Evolutionary conservation across 2,797 vertebrate species (phyloP).

Genomic region (Pseudochromis fuscus): DNA sequence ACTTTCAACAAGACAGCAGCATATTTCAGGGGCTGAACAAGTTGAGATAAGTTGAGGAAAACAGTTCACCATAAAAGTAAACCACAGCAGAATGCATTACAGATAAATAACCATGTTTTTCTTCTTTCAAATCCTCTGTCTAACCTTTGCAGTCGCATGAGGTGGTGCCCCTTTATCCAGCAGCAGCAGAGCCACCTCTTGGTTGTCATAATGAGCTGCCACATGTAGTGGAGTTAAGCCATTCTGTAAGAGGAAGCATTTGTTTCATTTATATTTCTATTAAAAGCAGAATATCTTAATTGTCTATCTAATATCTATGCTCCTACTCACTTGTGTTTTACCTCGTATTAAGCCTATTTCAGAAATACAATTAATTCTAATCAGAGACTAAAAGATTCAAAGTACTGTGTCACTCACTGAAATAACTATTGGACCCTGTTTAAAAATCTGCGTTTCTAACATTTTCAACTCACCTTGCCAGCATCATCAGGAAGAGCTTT

Average conservation of each 20-base stretch:
- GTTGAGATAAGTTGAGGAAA: not conserved
- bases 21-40: not conserved
- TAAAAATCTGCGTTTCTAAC: not conserved
- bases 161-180: slow-evolving; percentile 93
- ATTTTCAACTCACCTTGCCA: slow-evolving; percentile 89
- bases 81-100: not conserved
- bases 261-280: slow-evolving; percentile 9
- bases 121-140: slow-evolving; percentile 18
- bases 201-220: slow-evolving; percentile 95
- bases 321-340: too few relatives aligned
- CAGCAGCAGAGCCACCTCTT: slow-evolving; percentile 94
- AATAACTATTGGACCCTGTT: not conserved
- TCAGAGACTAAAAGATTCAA: not conserved
- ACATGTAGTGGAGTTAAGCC: slow-evolving; percentile 96
- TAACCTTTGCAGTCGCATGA: slow-evolving; percentile 93
- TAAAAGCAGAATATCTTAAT: not conserved
- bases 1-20: not conserved
- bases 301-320: too few relatives aligned
- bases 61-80: not conserved
- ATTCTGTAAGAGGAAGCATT: slow-evolving; percentile 84
- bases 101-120: not conserved
- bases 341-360: slow-evolving; percentile 1
- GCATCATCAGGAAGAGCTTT: slow-evolving; percentile 91
- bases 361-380: not conserved
- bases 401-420: not conserved